These are phyloP conservation scores for Hyposmocoma kahamanoa DNA, from an alignment of 1,140 invertebrate genomes.

Conservation along the genomic window DNA sequence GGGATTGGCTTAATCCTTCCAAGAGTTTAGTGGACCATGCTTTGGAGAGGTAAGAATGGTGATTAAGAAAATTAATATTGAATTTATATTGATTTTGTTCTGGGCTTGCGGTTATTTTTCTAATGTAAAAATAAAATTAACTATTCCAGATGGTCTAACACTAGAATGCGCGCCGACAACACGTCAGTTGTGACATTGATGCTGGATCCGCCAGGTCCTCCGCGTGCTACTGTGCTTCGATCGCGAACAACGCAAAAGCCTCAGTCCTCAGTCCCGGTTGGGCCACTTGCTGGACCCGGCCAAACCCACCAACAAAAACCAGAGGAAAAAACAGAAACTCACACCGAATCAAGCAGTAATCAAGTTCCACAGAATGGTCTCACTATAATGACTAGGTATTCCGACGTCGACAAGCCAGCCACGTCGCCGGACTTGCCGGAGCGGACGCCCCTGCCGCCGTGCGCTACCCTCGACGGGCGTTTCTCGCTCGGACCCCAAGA, in stretches of 20 bases:
- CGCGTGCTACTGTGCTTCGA: constrained; percentile 77
- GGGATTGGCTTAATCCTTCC: constrained; percentile 90
- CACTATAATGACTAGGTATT: constrained; percentile 63
- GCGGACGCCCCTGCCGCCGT: constrained; percentile 37
- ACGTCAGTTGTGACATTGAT: constrained; percentile 95
- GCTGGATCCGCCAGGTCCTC: constrained; percentile 92
- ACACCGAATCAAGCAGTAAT: constrained; percentile 18
- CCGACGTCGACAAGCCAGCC: constrained; percentile 38
- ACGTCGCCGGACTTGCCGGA: constrained; percentile 21
- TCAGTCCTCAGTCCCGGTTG: constrained; percentile 13
- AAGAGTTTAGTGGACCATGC: constrained; percentile 92
- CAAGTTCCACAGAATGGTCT: constrained; percentile 54
- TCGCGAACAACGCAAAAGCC: constrained; percentile 37
- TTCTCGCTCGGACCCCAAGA: constrained; percentile 34
- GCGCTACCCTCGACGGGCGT: constrained; percentile 45
- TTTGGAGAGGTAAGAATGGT: constrained; percentile 75
- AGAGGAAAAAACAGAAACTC: constrained; percentile 12
- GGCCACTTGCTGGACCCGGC: constrained; percentile 16
- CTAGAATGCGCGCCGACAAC: constrained; percentile 93
- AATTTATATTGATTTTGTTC: no score
- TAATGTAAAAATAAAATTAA: constrained; percentile 6
- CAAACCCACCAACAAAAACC: constrained; percentile 8
- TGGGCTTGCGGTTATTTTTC: neutral
- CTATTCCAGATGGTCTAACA: constrained; percentile 78
- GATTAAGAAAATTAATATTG: no score